Evolutionary conservation across 1,140 invertebrate genomes (phyloP), one percentile per base, ranked within the genome.

Genomic region (Leptestheria dahalacensis): DNA sequence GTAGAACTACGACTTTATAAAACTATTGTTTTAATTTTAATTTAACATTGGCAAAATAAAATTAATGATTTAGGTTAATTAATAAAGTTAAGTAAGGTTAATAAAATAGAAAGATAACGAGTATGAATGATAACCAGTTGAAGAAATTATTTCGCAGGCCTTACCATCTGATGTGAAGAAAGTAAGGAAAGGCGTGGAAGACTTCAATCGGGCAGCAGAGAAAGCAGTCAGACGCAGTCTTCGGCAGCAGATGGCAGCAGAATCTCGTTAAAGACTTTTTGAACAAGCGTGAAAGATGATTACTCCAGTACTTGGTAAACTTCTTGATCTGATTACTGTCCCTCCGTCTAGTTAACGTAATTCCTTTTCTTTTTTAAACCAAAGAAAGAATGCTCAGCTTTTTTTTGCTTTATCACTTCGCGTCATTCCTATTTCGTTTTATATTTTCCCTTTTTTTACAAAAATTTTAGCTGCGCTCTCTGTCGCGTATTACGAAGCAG

Each of bases 201-300:
- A 61, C 3, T 61, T 61, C 48, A 48, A 61, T 21, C 53, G 53
- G 29, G 60, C 54, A 24, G 60, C 60, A 24, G 26, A 61, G 26
- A 46, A 18, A 26, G 60, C 50, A 15, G 60, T 61, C 10, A 41
- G 60, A 29, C 60, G 60, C 24, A 49, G 41, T 48, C 48, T 61
- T 20, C 24, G 60, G 33, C 58, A 60, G 2, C 58, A 60, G 51
- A 60, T 60, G 58, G 25, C 51, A 9, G 51, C 49, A 20, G 58
- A 41, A 41, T 41, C 33, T 41, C 33, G 33, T 41, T 41, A 15
- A 41, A 15, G 15, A 9, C 33, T 41, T 41, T 41, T 15, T 41
- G 15, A 41, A 41, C 33, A 41, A 41, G 15, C 33, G 6, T 41
- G 33, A 41, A n/a, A n/a, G n/a, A 41, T 41, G 6, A 9, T 15